Percentiles rank a stretch among this genome's conserved stretches.
Conservation (phyloP, 2,113 vertebrate genomes). For the Tapirus terrestris region DNA sequence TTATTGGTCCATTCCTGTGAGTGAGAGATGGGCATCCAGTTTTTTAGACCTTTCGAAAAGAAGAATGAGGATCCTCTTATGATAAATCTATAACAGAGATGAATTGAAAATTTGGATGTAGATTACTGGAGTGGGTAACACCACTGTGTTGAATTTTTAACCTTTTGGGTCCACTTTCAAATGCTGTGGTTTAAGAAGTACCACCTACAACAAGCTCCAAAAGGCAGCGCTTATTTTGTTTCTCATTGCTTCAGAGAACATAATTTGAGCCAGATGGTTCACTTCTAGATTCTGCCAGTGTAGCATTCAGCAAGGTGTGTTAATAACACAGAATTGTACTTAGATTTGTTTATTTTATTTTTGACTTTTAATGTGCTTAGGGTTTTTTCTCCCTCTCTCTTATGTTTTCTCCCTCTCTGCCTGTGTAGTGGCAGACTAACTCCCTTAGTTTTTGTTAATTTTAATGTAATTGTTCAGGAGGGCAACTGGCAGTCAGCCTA, state of each 20-base stretch:
- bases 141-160: slow-evolving; percentile 47
- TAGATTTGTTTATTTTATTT: neutral
- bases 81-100: slow-evolving; percentile 38
- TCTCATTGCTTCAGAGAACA: neutral
- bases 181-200: slow-evolving; percentile 33
- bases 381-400: neutral
- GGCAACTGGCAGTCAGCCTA: neutral
- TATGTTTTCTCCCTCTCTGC: neutral
- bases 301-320: neutral
- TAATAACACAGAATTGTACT: neutral
- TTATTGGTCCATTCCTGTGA: neutral
- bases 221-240: slow-evolving; percentile 27
- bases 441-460: neutral
- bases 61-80: neutral
- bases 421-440: neutral
- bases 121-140: neutral
- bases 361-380: neutral
- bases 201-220: neutral
- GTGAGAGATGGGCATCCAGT: neutral
- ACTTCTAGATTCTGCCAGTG: neutral
- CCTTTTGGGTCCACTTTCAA: slow-evolving; percentile 9
- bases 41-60: slow-evolving; percentile 39
- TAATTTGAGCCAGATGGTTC: slow-evolving; percentile 44
- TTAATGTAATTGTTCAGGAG: slow-evolving; percentile 29
- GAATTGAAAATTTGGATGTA: slow-evolving; percentile 20